phyloP scores from a whole-genome alignment of 1,140 invertebrate species.

The Orchestia grillus region DNA sequence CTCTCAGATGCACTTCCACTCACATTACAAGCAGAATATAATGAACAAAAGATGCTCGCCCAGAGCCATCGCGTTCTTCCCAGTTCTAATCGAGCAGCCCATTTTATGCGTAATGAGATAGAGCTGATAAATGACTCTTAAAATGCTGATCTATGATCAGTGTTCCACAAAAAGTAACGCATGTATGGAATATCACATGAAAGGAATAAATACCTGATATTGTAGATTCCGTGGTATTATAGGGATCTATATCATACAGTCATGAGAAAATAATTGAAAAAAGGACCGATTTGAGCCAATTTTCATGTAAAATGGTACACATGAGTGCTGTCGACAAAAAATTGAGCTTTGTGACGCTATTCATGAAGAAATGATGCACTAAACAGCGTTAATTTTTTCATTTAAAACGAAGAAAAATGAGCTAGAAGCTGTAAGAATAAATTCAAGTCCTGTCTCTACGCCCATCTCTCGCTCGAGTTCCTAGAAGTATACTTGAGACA shows the following conservation, averaged over 20 bases:
- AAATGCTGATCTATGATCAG: background rate
- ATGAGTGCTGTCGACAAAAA: background rate
- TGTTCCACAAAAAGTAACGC: background rate
- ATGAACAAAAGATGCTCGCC: background rate
- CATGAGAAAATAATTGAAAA: background rate
- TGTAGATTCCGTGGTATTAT: background rate
- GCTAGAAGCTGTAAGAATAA: background rate
- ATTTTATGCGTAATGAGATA: slow-evolving; percentile 4
- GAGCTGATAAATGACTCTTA: slow-evolving; percentile 11
- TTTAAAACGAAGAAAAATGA: background rate
- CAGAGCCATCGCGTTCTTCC: background rate
- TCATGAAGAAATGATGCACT: background rate
- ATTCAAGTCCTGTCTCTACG: background rate
- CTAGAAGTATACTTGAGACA: slow-evolving; percentile 8
- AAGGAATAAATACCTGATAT: background rate
- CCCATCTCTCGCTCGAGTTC: background rate
- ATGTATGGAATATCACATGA: background rate
- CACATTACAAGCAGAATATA: background rate
- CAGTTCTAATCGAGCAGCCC: background rate
- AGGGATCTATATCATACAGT: background rate
- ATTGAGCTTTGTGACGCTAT: background rate
- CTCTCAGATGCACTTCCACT: background rate
- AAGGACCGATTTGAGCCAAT: background rate
- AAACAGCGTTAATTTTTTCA: background rate
- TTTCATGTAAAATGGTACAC: background rate